phyloP scores from a whole-genome alignment of 2,113 vertebrate species.

The Acrocephalus arundinaceus region DNA sequence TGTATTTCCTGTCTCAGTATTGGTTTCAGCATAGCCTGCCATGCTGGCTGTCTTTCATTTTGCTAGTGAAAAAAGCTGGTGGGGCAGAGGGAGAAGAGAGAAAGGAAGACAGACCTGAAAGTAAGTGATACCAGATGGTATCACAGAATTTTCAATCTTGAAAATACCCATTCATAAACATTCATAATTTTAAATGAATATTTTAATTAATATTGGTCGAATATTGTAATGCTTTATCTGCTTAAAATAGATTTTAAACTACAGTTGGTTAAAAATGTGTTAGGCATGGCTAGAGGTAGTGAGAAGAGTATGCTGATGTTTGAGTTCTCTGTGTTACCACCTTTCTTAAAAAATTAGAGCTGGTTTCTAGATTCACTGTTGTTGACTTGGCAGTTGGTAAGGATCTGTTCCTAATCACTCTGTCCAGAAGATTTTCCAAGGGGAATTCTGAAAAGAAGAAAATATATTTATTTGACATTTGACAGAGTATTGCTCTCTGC shows the following conservation, averaged over 20 bases:
- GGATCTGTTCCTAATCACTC: background rate
- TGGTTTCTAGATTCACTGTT: background rate
- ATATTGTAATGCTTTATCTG: background rate
- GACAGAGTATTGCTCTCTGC: background rate
- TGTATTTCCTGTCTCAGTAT: background rate
- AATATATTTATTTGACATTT: background rate
- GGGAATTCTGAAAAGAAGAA: background rate
- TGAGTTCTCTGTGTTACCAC: background rate
- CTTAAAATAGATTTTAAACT: background rate
- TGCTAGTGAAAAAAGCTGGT: background rate
- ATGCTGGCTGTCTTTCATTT: background rate
- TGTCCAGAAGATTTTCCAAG: background rate
- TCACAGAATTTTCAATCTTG: background rate
- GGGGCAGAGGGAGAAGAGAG: background rate
- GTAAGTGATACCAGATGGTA: background rate
- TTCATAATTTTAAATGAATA: background rate
- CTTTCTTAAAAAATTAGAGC: background rate
- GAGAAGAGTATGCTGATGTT: background rate
- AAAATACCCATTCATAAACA: background rate
- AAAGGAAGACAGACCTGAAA: background rate
- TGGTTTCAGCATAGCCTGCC: background rate
- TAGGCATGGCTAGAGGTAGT: background rate
- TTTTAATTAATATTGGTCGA: background rate
- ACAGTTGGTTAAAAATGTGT: background rate
- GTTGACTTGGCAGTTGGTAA: background rate